A percentile compares a stretch with the other conserved stretches of the same genome.
Conservation (phyloP, 2,797 vertebrate genomes). For the Iguana delicatissima region DNA sequence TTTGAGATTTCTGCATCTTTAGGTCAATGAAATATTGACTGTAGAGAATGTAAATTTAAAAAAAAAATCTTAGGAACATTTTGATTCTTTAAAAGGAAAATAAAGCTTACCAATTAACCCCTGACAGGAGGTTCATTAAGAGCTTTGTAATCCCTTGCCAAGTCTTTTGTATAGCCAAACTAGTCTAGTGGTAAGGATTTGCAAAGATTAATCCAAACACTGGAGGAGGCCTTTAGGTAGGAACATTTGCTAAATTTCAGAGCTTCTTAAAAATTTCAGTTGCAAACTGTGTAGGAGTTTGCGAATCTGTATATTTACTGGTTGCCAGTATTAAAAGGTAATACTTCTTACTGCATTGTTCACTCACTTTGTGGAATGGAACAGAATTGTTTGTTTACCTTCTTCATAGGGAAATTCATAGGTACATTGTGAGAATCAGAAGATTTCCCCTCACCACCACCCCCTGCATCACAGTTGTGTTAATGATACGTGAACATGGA, state of each 20-base stretch:
- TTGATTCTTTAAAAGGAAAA: conserved; percentile 81
- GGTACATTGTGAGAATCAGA: conserved; percentile 37
- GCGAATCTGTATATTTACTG: conserved; percentile 65
- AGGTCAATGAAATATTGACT: conserved; percentile 66
- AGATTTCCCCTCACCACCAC: not conserved
- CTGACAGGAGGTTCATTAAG: conserved; percentile 83
- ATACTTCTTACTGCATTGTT: conserved; percentile 56
- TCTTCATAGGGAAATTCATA: conserved; percentile 63
- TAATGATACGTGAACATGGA: not conserved
- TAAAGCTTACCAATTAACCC: conserved; percentile 84
- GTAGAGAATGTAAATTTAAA: conserved; percentile 71
- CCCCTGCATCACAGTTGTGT: not conserved
- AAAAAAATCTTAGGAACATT: conserved; percentile 69
- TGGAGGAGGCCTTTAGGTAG: conserved; percentile 82
- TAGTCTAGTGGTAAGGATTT: conserved; percentile 79
- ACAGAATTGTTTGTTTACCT: conserved; percentile 55
- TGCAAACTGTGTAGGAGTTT: conserved; percentile 71
- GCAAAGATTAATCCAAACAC: conserved; percentile 79
- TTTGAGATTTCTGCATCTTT: conserved; percentile 65
- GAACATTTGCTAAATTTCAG: conserved; percentile 83
- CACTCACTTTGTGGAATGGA: conserved; percentile 66
- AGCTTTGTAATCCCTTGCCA: conserved; percentile 82
- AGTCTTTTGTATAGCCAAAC: conserved; percentile 83
- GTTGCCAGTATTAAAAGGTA: conserved; percentile 59
- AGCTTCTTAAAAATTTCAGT: conserved; percentile 76